phyloP scores from a whole-genome alignment of 1,140 invertebrate species.

The Samia ricini region DNA sequence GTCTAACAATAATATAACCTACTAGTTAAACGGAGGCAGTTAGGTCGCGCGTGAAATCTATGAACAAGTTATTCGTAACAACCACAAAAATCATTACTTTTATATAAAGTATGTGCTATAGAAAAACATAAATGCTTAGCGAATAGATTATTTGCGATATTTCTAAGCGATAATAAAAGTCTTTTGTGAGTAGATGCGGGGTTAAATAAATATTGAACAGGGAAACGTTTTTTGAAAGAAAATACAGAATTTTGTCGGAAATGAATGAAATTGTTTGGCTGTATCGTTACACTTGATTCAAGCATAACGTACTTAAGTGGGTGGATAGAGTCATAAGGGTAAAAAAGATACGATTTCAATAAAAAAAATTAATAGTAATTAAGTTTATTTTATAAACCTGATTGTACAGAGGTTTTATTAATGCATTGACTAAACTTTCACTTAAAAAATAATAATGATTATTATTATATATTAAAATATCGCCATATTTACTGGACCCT shows the following conservation, averaged over 20 bases:
- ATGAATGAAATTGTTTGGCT: background rate
- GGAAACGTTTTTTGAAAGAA: background rate
- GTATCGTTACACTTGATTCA: background rate
- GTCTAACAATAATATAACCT: slow-evolving; percentile 28
- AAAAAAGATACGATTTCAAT: too few relatives aligned
- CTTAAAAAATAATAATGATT: too few relatives aligned
- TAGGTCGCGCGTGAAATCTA: slow-evolving; percentile 24
- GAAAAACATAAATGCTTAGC: background rate
- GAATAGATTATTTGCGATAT: background rate
- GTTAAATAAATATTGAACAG: slow-evolving; percentile 3
- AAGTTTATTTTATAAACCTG: too few relatives aligned
- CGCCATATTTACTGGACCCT: too few relatives aligned
- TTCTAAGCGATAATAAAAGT: background rate
- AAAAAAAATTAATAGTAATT: too few relatives aligned
- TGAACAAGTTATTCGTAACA: slow-evolving; percentile 17
- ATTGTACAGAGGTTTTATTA: too few relatives aligned
- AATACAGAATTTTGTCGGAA: background rate
- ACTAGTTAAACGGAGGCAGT: slow-evolving; percentile 25
- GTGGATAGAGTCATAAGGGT: too few relatives aligned
- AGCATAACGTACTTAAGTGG: background rate
- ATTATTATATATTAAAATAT: too few relatives aligned
- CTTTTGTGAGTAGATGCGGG: background rate
- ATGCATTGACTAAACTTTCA: too few relatives aligned
- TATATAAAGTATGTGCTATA: background rate
- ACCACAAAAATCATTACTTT: background rate